phyloP scores from a whole-genome alignment of 2,113 vertebrate species.

The Bubo blakistoni region DNA sequence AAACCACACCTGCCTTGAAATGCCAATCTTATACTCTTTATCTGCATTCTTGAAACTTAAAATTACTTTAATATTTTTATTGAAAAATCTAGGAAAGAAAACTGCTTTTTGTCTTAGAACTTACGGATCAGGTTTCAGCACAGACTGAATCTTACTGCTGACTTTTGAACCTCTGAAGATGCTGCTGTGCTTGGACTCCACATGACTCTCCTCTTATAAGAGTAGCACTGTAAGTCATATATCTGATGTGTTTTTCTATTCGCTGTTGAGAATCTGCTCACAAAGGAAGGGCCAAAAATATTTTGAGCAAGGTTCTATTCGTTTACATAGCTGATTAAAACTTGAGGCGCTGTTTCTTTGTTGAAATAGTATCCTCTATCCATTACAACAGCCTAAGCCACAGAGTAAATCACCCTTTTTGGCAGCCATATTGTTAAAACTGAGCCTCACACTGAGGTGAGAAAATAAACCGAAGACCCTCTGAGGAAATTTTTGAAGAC shows the following conservation, averaged over 20 bases:
- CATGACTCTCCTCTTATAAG: not conserved
- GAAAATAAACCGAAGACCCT: constrained; percentile 18
- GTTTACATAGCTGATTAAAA: constrained; percentile 45
- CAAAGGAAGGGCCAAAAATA: not conserved
- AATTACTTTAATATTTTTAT: not conserved
- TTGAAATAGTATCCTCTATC: constrained; percentile 9
- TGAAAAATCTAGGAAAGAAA: not conserved
- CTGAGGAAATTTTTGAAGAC: not conserved
- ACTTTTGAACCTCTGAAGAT: not conserved
- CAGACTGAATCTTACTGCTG: not conserved
- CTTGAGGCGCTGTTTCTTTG: not conserved
- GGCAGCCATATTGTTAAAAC: not conserved
- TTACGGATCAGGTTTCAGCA: not conserved
- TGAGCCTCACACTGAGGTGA: not conserved
- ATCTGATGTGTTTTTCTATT: not conserved
- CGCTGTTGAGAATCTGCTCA: not conserved
- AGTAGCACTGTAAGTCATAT: not conserved
- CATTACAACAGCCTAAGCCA: not conserved
- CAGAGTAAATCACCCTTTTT: not conserved
- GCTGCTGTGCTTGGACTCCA: not conserved
- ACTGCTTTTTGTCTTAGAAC: not conserved
- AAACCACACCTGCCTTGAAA: not conserved
- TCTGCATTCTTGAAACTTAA: constrained; percentile 12
- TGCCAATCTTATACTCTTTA: not conserved
- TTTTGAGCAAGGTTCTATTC: not conserved